Conservation (phyloP, 2,113 vertebrate species). For the Spilogale gracilis region DNA sequence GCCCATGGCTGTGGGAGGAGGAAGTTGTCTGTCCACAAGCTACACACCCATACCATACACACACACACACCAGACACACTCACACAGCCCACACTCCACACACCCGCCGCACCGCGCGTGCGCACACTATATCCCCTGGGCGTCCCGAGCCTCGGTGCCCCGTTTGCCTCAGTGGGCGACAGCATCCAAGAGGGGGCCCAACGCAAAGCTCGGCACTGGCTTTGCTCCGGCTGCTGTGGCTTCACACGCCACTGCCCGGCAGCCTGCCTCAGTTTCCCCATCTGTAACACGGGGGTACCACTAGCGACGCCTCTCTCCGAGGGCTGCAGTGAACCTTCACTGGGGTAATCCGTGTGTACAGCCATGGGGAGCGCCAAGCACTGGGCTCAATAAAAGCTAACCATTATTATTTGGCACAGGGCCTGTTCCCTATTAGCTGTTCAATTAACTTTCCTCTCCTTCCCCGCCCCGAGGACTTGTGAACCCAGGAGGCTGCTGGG, state of each 20-base stretch:
- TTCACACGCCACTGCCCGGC: fast-evolving
- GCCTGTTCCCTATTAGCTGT: conserved; percentile 56
- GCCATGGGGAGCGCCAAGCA: conserved; percentile 4
- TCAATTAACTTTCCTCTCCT: conserved; percentile 63
- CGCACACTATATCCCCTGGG: no score
- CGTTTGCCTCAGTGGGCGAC: fast-evolving
- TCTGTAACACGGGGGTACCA: fast-evolving
- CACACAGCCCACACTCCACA: not conserved
- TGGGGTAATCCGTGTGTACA: not conserved
- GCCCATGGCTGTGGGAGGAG: not conserved
- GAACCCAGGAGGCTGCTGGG: conserved; percentile 25
- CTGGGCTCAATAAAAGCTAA: conserved; percentile 64
- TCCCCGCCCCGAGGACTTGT: conserved; percentile 52
- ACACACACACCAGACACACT: not conserved
- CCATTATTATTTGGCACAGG: conserved; percentile 55
- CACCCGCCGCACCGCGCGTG: not conserved
- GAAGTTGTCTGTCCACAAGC: not conserved
- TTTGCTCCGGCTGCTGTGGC: not conserved
- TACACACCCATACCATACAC: not conserved
- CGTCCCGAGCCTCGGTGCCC: not conserved
- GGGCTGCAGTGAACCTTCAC: not conserved
- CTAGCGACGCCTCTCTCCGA: not conserved
- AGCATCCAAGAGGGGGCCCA: not conserved
- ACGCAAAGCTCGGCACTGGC: no score
- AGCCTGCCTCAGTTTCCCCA: conserved; percentile 46